phyloP scores from a whole-genome alignment of 2,888 invertebrate genomes.

The Anagyrus pseudococci region DNA sequence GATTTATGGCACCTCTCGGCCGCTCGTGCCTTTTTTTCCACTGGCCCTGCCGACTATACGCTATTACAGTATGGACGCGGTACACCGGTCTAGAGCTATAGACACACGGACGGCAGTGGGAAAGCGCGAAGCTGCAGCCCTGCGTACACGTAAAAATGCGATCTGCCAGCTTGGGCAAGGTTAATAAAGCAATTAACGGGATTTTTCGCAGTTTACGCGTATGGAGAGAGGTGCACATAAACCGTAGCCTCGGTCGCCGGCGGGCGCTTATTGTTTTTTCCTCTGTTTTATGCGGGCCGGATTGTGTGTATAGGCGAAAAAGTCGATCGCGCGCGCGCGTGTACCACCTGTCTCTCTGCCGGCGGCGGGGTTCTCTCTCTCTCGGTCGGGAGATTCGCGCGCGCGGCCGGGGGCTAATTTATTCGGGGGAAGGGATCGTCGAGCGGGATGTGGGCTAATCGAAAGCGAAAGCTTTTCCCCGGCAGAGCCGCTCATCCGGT shows the following conservation, averaged over 20 bases:
- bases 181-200: background rate
- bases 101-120: too few species aligned
- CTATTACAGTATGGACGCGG: too few species aligned
- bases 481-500: background rate
- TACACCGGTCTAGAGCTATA: too few species aligned
- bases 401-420: conserved; percentile 8
- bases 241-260: too few species aligned
- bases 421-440: conserved; percentile 18
- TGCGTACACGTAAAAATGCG: too few species aligned
- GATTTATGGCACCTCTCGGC: too few species aligned
- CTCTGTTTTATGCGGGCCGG: background rate
- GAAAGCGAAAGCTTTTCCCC: conserved; percentile 14
- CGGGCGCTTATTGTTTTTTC: background rate
- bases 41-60: too few species aligned
- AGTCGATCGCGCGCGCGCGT: background rate
- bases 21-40: too few species aligned
- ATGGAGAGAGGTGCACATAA: too few species aligned
- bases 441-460: conserved; percentile 17
- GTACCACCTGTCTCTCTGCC: background rate
- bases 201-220: background rate
- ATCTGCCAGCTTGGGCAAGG: too few species aligned
- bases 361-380: too few species aligned
- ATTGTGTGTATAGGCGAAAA: background rate
- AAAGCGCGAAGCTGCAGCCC: too few species aligned
- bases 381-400: background rate